Evolutionary conservation across 1,140 invertebrate species (phyloP), one percentile per base, ranked within the genome.

Genomic region (Mizuhopecten yessoensis): DNA sequence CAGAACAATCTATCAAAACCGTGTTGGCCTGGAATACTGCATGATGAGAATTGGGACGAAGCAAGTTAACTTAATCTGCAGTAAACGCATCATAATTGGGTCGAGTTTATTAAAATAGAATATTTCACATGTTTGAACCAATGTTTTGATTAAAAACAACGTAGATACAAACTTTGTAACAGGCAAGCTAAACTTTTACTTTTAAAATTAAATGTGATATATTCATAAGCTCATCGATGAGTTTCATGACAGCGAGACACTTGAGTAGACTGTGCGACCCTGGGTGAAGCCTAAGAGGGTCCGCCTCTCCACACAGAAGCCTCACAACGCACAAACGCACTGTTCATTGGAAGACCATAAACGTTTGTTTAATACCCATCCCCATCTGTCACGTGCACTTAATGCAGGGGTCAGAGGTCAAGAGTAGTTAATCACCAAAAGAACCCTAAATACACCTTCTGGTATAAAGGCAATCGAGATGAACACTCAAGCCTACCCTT

Each of bases 321-420:
- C n/a, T 29, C 17, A 75, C 57, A 75, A 29, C 57, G 57, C 23
- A 9, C 23, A 45, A 9, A n/a, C n/a, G 9, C 23, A 75, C 57
- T 75, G 57, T 75, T 75, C 57, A 75, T 75, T 29, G 57, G 57
- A 75, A 75, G 57, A 75, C 57, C 17, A 75, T 75, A 75, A 75
- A 75, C 23, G n/a, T 75, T 75, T 75, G 57, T 75, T 75, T 75
- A 75, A 75, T 75, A 75, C 23, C n/a, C 57, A n/a, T 75, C 57
- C 57, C 57, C 57, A 75, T 75, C 57, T 75, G 57, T 75, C 57
- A 75, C 57, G n/a, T 75, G 57, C 57, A 75, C 57, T 75, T 75
- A 75, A 29, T 75, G 23, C 57, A 75, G 17, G 57, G 42, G 57
- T 75, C 57, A 75, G n/a, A 11, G 57, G 57, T 75, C 57, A 75